phyloP scores from a whole-genome alignment of 2,888 invertebrate species.

The Aphodius granarius region DNA sequence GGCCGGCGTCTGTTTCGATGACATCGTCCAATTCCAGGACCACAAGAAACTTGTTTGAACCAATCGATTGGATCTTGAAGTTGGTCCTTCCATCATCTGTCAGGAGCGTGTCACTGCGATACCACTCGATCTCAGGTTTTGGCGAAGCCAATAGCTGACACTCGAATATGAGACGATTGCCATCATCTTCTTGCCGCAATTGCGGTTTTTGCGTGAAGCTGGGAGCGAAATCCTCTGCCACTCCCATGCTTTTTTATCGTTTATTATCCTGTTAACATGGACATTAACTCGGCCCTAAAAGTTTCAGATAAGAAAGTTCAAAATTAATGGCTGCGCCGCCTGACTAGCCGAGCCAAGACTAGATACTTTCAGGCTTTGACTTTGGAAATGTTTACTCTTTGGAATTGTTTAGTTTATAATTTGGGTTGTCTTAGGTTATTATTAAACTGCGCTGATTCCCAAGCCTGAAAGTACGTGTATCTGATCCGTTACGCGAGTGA shows the following conservation, averaged over 20 bases:
- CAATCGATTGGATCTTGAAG: conserved; percentile 85
- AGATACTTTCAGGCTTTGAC: conserved; percentile 13
- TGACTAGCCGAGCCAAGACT: neutral
- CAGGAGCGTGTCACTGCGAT: conserved; percentile 83
- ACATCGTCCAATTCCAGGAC: conserved; percentile 94
- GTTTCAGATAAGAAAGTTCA: conserved; percentile 10
- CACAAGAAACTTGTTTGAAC: conserved; percentile 84
- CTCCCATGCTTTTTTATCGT: conserved; percentile 66
- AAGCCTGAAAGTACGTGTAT: conserved; percentile 32
- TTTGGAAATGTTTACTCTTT: conserved; percentile 14
- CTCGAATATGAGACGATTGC: conserved; percentile 92
- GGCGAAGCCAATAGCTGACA: conserved; percentile 87
- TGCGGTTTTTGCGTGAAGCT: conserved; percentile 98
- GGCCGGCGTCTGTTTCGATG: conserved; percentile 92
- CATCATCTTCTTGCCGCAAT: conserved; percentile 94
- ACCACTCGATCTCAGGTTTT: conserved; percentile 91
- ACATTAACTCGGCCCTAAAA: conserved; percentile 52
- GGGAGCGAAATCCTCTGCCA: conserved; percentile 94
- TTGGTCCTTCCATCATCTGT: conserved; percentile 83
- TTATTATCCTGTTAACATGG: conserved; percentile 49
- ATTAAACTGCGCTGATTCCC: conserved; percentile 33
- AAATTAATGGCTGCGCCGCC: neutral
- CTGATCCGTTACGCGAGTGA: conserved; percentile 29
- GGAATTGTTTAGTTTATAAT: conserved; percentile 19
- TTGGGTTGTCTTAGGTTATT: conserved; percentile 29